These are phyloP conservation scores for Lamproptera curius DNA, from an alignment of 2,888 invertebrate species.

Conservation along the genomic window DNA sequence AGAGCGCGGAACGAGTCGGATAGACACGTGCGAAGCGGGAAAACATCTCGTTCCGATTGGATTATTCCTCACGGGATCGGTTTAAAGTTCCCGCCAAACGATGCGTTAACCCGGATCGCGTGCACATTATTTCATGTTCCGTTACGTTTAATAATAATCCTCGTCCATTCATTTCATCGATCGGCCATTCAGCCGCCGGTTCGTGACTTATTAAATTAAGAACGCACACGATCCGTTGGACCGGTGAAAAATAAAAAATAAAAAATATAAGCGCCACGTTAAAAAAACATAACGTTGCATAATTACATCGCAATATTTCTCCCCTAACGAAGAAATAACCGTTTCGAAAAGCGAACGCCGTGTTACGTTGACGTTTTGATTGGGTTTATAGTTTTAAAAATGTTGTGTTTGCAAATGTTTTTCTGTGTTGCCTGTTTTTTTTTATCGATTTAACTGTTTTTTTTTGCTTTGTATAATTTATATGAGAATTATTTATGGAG, in stretches of 20 bases:
- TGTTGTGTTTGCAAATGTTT: not conserved
- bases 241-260: not conserved
- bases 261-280: not conserved
- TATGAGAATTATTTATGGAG: too few species aligned
- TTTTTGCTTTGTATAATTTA: not conserved
- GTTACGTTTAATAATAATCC: slow-evolving; percentile 12
- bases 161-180: slow-evolving; percentile 19
- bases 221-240: slow-evolving; percentile 15
- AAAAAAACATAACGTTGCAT: slow-evolving; percentile 9
- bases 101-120: not conserved
- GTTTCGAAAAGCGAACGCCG: slow-evolving; percentile 4
- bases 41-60: not conserved
- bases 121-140: not conserved
- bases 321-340: slow-evolving; percentile 10
- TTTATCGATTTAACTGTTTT: not conserved
- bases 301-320: slow-evolving; percentile 14
- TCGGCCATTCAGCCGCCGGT: slow-evolving; percentile 12
- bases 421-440: too few species aligned
- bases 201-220: slow-evolving; percentile 21
- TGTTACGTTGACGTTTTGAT: not conserved
- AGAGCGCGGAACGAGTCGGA: too few species aligned
- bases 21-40: too few species aligned
- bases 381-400: not conserved
- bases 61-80: not conserved
- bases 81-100: slow-evolving; percentile 1